These are phyloP conservation scores for Hemichromis elongatus DNA, from an alignment of 2,113 vertebrate genomes.

Conservation along the genomic window DNA sequence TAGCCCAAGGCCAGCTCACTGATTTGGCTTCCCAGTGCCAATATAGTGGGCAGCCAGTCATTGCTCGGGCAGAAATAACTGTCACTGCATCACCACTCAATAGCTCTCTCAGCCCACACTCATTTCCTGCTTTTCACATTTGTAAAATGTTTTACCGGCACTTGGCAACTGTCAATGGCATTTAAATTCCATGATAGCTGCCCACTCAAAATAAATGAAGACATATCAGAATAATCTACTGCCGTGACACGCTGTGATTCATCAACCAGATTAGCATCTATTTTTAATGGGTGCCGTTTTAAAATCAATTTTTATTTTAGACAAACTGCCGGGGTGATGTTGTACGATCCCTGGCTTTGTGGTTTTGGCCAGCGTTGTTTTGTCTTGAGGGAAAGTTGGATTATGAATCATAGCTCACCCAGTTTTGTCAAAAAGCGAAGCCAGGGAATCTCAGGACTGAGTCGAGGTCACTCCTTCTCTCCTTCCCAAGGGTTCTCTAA, in stretches of 20 bases:
- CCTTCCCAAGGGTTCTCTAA: slow-evolving; percentile 16
- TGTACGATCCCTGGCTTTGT: background rate
- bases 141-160: slow-evolving; percentile 20
- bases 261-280: background rate
- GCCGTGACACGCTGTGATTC: background rate
- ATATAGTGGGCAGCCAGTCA: slow-evolving; percentile 43
- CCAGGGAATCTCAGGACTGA: background rate
- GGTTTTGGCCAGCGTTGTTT: background rate
- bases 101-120: slow-evolving; percentile 30
- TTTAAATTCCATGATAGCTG: slow-evolving; percentile 26
- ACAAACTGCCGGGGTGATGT: background rate
- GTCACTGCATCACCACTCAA: slow-evolving; percentile 41
- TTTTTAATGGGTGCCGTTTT: background rate
- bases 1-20: slow-evolving; percentile 34
- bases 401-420: slow-evolving; percentile 3
- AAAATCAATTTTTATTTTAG: background rate
- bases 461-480: background rate
- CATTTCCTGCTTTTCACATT: slow-evolving; percentile 45
- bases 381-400: background rate
- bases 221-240: slow-evolving; percentile 22
- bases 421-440: background rate
- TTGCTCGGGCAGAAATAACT: slow-evolving; percentile 38
- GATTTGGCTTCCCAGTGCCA: slow-evolving; percentile 34
- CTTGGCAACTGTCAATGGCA: slow-evolving; percentile 33
- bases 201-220: slow-evolving; percentile 32